These are phyloP conservation scores for Cynaeus angustus DNA, from an alignment of 2,888 invertebrate genomes.

Conservation along the genomic window DNA sequence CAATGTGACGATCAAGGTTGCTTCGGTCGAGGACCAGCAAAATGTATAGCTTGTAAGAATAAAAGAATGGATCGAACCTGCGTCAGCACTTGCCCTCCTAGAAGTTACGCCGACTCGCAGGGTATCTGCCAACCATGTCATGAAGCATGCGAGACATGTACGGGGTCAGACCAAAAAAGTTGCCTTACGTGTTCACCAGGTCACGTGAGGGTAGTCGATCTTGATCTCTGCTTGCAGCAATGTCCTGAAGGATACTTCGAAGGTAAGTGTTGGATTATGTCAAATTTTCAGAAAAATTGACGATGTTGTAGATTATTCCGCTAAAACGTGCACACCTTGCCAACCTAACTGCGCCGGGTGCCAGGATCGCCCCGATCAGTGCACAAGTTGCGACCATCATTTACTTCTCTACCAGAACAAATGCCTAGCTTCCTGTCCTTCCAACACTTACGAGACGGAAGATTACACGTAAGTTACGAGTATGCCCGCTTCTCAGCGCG, in stretches of 20 bases:
- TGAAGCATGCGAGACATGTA: slow-evolving; percentile 91
- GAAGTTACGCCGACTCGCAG: slow-evolving; percentile 87
- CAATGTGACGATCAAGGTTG: slow-evolving; percentile 91
- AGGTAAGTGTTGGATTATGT: slow-evolving; percentile 73
- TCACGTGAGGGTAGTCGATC: slow-evolving; percentile 87
- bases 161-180: slow-evolving; percentile 90
- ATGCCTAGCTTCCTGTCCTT: slow-evolving; percentile 89
- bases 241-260: slow-evolving; percentile 94
- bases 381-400: slow-evolving; percentile 92
- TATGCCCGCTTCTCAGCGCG: neutral
- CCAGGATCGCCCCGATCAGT: slow-evolving; percentile 86
- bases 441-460: slow-evolving; percentile 88
- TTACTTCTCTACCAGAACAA: slow-evolving; percentile 87
- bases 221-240: slow-evolving; percentile 89
- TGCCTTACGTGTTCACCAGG: slow-evolving; percentile 90
- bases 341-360: slow-evolving; percentile 91
- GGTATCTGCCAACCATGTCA: slow-evolving; percentile 91
- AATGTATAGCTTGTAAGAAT: slow-evolving; percentile 88
- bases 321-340: slow-evolving; percentile 88
- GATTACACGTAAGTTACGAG: slow-evolving; percentile 80
- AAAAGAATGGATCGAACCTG: slow-evolving; percentile 89
- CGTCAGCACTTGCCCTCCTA: slow-evolving; percentile 88
- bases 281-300: neutral
- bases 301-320: slow-evolving; percentile 63
- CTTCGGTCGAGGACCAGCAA: slow-evolving; percentile 88